phyloP scores from a whole-genome alignment of 2,888 invertebrate species.

The Cosmopolites sordidus region DNA sequence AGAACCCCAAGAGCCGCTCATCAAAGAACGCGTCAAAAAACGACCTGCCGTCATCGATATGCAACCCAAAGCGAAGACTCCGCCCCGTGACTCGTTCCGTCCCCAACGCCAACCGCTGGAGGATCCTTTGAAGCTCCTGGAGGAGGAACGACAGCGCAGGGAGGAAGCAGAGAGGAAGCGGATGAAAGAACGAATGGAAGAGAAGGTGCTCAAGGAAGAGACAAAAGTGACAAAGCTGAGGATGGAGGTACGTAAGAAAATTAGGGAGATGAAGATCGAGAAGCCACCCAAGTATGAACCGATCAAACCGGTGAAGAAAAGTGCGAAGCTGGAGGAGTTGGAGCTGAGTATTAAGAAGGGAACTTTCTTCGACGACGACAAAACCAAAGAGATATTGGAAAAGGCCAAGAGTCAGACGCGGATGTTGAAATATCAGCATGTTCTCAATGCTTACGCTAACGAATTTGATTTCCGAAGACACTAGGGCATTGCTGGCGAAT shows the following conservation, averaged over 20 bases:
- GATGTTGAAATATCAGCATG: constrained; percentile 39
- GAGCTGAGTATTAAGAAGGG: constrained; percentile 44
- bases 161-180: constrained; percentile 45
- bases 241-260: constrained; percentile 43
- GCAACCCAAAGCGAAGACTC: constrained; percentile 29
- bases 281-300: constrained; percentile 42
- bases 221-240: constrained; percentile 41
- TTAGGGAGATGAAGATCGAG: constrained; percentile 41
- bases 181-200: constrained; percentile 40
- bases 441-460: constrained; percentile 33
- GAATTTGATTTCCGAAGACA: constrained; percentile 35
- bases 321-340: constrained; percentile 42
- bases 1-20: constrained; percentile 37
- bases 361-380: constrained; percentile 46
- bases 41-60: constrained; percentile 30
- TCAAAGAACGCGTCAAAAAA: constrained; percentile 41
- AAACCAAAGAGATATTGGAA: constrained; percentile 44
- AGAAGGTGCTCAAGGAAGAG: constrained; percentile 43
- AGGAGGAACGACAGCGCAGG: constrained; percentile 37
- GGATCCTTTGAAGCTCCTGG: constrained; percentile 38
- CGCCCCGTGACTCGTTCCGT: constrained; percentile 34
- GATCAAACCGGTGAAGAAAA: constrained; percentile 43
- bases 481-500: neutral
- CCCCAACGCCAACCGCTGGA: constrained; percentile 37
- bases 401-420: constrained; percentile 41